These are phyloP conservation scores for Nycticorax nycticorax DNA, from an alignment of 2,113 vertebrate species.

Conservation along the genomic window DNA sequence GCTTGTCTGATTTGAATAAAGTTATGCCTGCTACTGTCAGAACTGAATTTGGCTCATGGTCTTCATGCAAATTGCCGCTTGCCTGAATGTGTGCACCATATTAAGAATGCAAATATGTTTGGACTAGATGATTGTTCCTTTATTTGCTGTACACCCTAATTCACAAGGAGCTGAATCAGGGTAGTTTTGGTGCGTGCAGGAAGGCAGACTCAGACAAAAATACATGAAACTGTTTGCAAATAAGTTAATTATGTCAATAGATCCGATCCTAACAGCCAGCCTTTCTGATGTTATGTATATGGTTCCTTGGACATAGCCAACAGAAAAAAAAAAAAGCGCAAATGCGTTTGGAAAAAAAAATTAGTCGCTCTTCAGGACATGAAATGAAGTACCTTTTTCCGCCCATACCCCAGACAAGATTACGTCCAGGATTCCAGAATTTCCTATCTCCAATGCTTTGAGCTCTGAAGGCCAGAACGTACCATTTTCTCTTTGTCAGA, in stretches of 20 bases:
- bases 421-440: background rate
- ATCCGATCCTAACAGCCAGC: background rate
- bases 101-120: slow-evolving; percentile 71
- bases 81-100: slow-evolving; percentile 64
- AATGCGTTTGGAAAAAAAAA: background rate
- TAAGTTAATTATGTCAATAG: slow-evolving; percentile 52
- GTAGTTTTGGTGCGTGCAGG: background rate
- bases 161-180: slow-evolving; percentile 53
- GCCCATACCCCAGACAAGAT: background rate
- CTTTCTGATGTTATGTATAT: background rate
- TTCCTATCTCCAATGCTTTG: background rate
- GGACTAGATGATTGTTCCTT: slow-evolving; percentile 58
- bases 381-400: background rate
- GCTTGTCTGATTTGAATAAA: slow-evolving; percentile 53
- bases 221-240: slow-evolving; percentile 60
- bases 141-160: slow-evolving; percentile 53
- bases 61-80: slow-evolving; percentile 54
- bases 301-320: background rate
- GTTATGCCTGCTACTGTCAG: slow-evolving; percentile 60
- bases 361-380: background rate
- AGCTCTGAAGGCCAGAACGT: background rate
- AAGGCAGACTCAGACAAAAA: slow-evolving; percentile 39
- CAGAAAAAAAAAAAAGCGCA: background rate
- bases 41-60: slow-evolving; percentile 55
- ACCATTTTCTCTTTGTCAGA: background rate